A percentile compares a stretch with the other conserved stretches of the same genome.
phyloP scores from a whole-genome alignment of 2,113 vertebrate species.

The Callipepla californica region DNA sequence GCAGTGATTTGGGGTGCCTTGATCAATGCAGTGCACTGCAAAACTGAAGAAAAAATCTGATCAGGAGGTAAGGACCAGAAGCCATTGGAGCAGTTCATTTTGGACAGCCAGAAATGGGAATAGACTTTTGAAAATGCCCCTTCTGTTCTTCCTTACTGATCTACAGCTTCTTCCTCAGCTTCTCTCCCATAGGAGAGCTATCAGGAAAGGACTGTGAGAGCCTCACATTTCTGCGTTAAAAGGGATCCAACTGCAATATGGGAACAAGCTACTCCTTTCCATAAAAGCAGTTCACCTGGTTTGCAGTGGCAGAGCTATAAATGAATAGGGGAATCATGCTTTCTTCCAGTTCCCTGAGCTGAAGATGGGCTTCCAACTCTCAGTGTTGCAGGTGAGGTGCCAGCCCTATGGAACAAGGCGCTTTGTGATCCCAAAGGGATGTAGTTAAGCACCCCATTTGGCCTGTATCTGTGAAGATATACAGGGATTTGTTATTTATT shows the following conservation, averaged over 20 bases:
- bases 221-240: not conserved
- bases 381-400: accelerated
- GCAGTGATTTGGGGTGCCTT: accelerated
- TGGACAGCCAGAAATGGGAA: not conserved
- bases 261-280: not conserved
- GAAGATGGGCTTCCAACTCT: not conserved
- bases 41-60: not conserved
- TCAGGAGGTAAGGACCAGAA: not conserved
- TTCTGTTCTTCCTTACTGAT: not conserved
- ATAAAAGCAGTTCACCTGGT: not conserved
- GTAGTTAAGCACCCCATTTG: not conserved
- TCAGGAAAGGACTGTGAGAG: not conserved
- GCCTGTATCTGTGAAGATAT: accelerated
- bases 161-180: not conserved
- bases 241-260: not conserved
- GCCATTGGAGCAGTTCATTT: not conserved
- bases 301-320: not conserved
- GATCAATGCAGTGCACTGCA: not conserved
- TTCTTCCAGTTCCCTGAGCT: not conserved
- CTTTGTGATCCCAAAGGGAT: not conserved
- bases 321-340: accelerated
- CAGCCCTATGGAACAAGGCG: not conserved
- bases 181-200: not conserved
- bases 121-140: not conserved
- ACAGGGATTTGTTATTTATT: not conserved